Evolutionary conservation across 1,140 invertebrate species (phyloP).

Genomic region (Plutomurus gul): DNA sequence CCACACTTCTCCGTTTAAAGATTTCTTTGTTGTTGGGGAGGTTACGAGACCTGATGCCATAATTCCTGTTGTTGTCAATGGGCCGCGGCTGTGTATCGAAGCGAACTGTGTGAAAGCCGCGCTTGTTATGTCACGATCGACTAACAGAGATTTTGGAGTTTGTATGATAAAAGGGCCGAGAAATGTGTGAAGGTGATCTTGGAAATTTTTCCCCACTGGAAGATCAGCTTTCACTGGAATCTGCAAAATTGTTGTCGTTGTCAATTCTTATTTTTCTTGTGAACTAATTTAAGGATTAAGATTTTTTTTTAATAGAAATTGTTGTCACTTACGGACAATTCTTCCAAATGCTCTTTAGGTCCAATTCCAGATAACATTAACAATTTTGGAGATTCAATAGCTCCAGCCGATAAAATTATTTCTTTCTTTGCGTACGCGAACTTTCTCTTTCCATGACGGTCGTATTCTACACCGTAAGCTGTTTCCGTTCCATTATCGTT

Average conservation of each 20-base stretch:
- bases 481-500: neutral
- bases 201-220: constrained; percentile 49
- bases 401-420: constrained; percentile 55
- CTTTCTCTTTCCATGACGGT: constrained; percentile 23
- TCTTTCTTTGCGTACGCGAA: constrained; percentile 48
- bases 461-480: constrained; percentile 42
- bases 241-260: neutral
- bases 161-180: neutral
- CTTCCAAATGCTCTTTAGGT: constrained; percentile 56
- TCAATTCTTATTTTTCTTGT: neutral
- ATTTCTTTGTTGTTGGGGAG: neutral
- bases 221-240: constrained; percentile 37
- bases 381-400: constrained; percentile 55
- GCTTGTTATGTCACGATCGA: constrained; percentile 2
- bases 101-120: neutral
- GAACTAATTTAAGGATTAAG: too few species aligned
- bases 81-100: neutral
- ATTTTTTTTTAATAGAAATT: too few species aligned
- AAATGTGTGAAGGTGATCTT: constrained; percentile 56
- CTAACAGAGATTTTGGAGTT: neutral
- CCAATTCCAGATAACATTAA: constrained; percentile 61
- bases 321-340: neutral
- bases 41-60: neutral
- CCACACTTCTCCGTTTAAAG: neutral
- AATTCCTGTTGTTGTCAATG: constrained; percentile 9